These are phyloP conservation scores for Petaurus breviceps DNA, from an alignment of 2,113 vertebrate genomes.

Conservation along the genomic window DNA sequence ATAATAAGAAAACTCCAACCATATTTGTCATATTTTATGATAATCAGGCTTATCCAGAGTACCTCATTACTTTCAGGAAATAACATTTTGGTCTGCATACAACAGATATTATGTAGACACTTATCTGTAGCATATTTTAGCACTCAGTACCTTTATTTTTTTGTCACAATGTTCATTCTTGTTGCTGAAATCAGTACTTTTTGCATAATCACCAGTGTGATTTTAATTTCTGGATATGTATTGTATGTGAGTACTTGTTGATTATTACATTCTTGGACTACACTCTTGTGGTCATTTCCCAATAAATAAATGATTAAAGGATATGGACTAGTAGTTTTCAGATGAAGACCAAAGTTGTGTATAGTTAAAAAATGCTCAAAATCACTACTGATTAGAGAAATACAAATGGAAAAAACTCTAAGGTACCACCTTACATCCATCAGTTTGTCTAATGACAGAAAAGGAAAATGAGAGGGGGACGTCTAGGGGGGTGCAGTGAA, in stretches of 20 bases:
- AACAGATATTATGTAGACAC: background rate
- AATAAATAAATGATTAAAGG: too few relatives aligned
- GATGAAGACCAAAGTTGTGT: too few relatives aligned
- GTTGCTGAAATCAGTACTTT: slow-evolving; percentile 20
- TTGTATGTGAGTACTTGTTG: too few relatives aligned
- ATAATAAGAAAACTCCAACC: background rate
- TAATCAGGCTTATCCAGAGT: slow-evolving; percentile 74
- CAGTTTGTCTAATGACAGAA: too few relatives aligned
- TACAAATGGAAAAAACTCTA: too few relatives aligned
- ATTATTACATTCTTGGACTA: too few relatives aligned
- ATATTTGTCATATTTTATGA: slow-evolving; percentile 76
- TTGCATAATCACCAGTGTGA: background rate
- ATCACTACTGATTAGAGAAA: too few relatives aligned
- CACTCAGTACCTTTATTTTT: background rate
- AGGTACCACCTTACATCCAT: too few relatives aligned
- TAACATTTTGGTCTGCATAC: slow-evolving; percentile 28
- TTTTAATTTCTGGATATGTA: slow-evolving; percentile 5
- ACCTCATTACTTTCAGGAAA: slow-evolving; percentile 71
- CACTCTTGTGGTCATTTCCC: background rate
- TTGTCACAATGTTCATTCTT: slow-evolving; percentile 14
- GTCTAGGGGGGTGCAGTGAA: too few relatives aligned
- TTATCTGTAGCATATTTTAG: background rate
- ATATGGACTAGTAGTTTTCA: too few relatives aligned
- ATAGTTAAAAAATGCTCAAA: too few relatives aligned
- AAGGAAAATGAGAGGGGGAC: too few relatives aligned